These are phyloP conservation scores for Leucoraja ocellata DNA, from an alignment of 2,797 vertebrate genomes.

Conservation along the genomic window DNA sequence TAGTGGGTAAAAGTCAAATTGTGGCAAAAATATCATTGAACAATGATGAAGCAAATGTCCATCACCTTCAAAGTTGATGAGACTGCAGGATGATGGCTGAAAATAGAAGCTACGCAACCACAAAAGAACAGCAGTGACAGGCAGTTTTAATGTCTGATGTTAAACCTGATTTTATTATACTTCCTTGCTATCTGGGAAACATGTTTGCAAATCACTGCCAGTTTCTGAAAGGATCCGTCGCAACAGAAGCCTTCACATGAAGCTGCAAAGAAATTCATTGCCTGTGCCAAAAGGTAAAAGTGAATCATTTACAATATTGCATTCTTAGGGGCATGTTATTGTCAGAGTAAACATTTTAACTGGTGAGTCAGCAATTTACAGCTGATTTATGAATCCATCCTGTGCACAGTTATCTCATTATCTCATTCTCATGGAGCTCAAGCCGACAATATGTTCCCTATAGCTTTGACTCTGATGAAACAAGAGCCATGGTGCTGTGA, in stretches of 20 bases:
- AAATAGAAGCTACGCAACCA: neutral
- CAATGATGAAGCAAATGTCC: neutral
- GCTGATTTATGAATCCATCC: slow-evolving; percentile 36
- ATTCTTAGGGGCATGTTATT: slow-evolving; percentile 31
- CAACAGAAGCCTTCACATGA: slow-evolving; percentile 15
- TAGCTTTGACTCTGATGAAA: slow-evolving; percentile 36
- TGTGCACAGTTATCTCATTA: slow-evolving; percentile 36
- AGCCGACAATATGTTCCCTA: slow-evolving; percentile 20
- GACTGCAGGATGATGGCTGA: slow-evolving; percentile 11
- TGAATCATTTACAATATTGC: slow-evolving; percentile 33
- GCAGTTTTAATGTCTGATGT: slow-evolving; percentile 21
- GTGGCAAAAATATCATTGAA: neutral
- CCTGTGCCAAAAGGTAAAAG: slow-evolving; percentile 31
- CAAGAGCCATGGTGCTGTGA: slow-evolving; percentile 35
- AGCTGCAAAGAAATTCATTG: slow-evolving; percentile 12
- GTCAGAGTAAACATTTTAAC: slow-evolving; percentile 34
- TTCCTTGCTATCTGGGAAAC: slow-evolving; percentile 20
- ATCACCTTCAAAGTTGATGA: slow-evolving; percentile 3
- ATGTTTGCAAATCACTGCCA: slow-evolving; percentile 15
- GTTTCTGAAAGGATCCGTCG: slow-evolving; percentile 7
- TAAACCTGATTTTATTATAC: slow-evolving; percentile 21
- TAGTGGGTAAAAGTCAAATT: neutral
- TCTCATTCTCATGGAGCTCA: slow-evolving; percentile 36
- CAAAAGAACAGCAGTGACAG: slow-evolving; percentile 22
- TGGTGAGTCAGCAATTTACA: slow-evolving; percentile 35